Base-by-base conservation (phyloP, 2,113 vertebrate species). In the Odocoileus hemionus region DNA sequence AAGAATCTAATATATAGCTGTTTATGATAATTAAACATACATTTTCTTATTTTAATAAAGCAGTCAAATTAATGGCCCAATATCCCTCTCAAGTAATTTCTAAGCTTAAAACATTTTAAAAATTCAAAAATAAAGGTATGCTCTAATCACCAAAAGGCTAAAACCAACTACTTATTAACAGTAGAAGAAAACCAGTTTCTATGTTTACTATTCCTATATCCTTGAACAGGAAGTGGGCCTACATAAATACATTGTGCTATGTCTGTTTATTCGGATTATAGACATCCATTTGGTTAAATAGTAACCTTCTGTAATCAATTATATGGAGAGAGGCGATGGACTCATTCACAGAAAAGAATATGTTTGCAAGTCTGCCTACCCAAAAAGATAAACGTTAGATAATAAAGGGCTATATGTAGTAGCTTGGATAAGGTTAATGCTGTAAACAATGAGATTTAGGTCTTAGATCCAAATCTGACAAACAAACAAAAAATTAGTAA, bases 21-120 rank as follows among this genome's bases (percentile, higher is more conserved):
- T 39, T 55, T 50, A 36, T 28, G 14, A 14, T 14, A 91, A 83
- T 67, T 86, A 80, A 93, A 86, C 8, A n/a, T 30, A 86, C 8
- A n/a, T 30, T 55, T 88, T 70, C 50, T 87, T 84, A 13, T 83
- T 96, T 79, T 92, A 96, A 89, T 67, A 45, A 92, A 87, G n/a
- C 61, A 45, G 21, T 58, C 36, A 88, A 87, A 78, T 79, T 82
- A 93, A 95, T 61, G n/a, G 60, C 13, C 28, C 43, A 58, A 33
- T 26, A 25, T 36, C 21, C 30, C 26, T 83, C 52, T 61, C 57
- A n/a, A 91, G 16, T 85, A 82, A 96, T 57, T 74, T 54, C 30
- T 89, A 74, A 86, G 30, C 19, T 47, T 89, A 93, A 76, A 89
- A 89, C 7, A 95, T 23, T 36, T 89, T 95, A 61, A 43, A 97